Conservation (phyloP, 2,797 vertebrate genomes). For the Perdix hodgsoniae region DNA sequence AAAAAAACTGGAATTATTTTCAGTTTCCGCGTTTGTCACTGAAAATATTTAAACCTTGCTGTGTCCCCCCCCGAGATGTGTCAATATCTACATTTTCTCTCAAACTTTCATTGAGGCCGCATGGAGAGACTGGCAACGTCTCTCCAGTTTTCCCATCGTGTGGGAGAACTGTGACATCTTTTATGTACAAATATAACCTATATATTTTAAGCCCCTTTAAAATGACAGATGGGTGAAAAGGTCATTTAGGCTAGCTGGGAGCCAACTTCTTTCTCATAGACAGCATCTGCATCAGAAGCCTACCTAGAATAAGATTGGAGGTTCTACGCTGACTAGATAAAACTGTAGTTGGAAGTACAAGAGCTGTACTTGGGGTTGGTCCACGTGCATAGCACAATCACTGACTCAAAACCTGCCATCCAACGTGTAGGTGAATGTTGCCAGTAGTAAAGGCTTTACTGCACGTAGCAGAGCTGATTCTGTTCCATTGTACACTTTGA, state of each 20-base stretch:
- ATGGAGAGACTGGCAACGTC: neutral
- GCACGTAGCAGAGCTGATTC: neutral
- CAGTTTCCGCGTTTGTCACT: neutral
- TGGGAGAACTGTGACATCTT: neutral
- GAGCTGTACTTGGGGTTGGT: neutral
- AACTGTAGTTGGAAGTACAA: neutral
- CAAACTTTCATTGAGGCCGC: neutral
- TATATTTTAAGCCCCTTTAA: neutral
- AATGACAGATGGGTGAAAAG: neutral
- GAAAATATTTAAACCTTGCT: neutral
- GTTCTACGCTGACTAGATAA: neutral
- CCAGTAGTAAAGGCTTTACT: neutral
- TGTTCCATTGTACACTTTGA: neutral
- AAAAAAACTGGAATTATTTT: constrained; percentile 24
- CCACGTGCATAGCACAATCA: accelerated
- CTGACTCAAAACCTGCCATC: neutral
- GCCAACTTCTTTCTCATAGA: neutral
- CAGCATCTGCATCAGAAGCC: neutral
- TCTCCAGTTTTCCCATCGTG: neutral
- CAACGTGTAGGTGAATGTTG: accelerated
- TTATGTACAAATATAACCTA: neutral
- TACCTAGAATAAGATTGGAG: too few species aligned
- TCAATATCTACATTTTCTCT: neutral
- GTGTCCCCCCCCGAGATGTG: neutral
- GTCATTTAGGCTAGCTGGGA: neutral